Base-by-base conservation (phyloP, 1,140 invertebrate genomes). In the Akabosia matsudoensis region DNA sequence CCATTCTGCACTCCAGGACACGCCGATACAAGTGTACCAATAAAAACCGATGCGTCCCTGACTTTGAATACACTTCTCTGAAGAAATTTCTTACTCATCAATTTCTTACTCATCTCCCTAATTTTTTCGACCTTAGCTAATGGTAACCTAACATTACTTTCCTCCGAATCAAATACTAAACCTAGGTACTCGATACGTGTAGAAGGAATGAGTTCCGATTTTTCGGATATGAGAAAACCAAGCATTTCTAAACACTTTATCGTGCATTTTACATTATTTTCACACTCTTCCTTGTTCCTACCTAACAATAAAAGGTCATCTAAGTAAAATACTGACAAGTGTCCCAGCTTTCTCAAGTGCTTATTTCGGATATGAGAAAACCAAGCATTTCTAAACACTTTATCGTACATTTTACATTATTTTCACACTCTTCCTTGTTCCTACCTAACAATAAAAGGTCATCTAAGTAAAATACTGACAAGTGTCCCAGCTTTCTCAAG, bases 261-360 rank as follows among this genome's bases (percentile, higher is more conserved):
- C 3, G 72, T 73, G 26, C 0, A 4, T 52, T n/a, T 7, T 1
- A 73, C 10, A 26, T 73, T 74, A 16, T 51, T 13, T 1, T 4
- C 0, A 37, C 73, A 72, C 30, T 18, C 0, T 10, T 30, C 13
- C 1, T 0, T n/a, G 4, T 3, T 52, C 31, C 34, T 7, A 10
- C 70, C 74, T 0, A 79, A n/a, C 52, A 75, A 33, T 64, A 80
- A 64, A 24, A 80, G 18, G 73, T 80, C 79, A 74, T 80, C 79
- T 24, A 80, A 22, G 54, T 80, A n/a, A n/a, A n/a, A n/a, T n/a
- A n/a, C n/a, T n/a, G n/a, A n/a, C n/a, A n/a, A n/a, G n/a, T n/a
- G n/a, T n/a, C n/a, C n/a, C n/a, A n/a, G n/a, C n/a, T n/a, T n/a
- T n/a, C n/a, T n/a, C n/a, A n/a, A n/a, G n/a, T n/a, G n/a, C n/a